Conservation (phyloP, 2,113 vertebrate species). For the Cyprinodon variegatus region DNA sequence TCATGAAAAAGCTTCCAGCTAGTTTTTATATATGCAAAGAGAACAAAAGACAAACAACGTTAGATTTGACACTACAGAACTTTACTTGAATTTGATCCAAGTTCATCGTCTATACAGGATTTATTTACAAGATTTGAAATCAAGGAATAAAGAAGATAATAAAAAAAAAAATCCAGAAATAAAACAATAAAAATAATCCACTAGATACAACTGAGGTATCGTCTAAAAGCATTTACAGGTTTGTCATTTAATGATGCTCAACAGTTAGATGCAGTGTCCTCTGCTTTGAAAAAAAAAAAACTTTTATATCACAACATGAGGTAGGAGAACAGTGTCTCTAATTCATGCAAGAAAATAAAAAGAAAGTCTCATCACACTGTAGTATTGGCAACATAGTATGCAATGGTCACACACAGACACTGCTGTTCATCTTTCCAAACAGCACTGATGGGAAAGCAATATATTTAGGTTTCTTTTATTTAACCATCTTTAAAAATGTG, state of each 20-base stretch:
- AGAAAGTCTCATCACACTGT: constrained; percentile 81
- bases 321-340: constrained; percentile 83
- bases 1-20: background rate
- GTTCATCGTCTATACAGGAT: constrained; percentile 78
- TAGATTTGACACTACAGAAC: constrained; percentile 79
- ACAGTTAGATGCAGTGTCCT: constrained; percentile 80
- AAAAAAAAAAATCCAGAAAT: constrained; percentile 24
- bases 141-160: constrained; percentile 23
- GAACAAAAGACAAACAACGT: constrained; percentile 11
- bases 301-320: constrained; percentile 86
- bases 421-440: constrained; percentile 71
- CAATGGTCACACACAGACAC: constrained; percentile 76
- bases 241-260: constrained; percentile 78
- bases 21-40: background rate
- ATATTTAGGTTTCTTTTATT: background rate
- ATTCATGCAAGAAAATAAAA: constrained; percentile 84
- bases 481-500: constrained; percentile 29
- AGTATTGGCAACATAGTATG: constrained; percentile 82
- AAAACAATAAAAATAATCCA: constrained; percentile 64
- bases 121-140: constrained; percentile 77
- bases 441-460: constrained; percentile 65
- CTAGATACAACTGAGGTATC: constrained; percentile 82
- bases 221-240: constrained; percentile 83
- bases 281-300: constrained; percentile 80
- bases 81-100: constrained; percentile 86